Base-by-base conservation (phyloP, 2,888 invertebrate species). In the Parochlus steinenii region DNA sequence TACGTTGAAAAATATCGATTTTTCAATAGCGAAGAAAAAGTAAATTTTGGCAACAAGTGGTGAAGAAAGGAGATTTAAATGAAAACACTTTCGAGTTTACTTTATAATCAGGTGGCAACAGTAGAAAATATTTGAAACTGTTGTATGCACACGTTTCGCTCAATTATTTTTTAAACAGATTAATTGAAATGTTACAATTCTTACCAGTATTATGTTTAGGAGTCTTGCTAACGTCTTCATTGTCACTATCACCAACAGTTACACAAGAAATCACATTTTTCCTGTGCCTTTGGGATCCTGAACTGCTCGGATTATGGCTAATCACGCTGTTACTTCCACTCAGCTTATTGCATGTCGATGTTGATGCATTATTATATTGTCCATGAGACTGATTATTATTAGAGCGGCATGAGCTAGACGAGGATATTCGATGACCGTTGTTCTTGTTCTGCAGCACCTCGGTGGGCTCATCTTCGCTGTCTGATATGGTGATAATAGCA, bases 401-500 rank as follows among this genome's bases (percentile, higher is more conserved):
- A 12, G 14, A 18, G 24, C 28, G 26, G 12, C 33, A 8, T 37
- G 29, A 14, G 11, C 37, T 36, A 33, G 31, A 35, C 39, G 40
- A 15, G 32, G 23, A 26, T 41, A 24, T 30, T 38, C 23, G 26
- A 12, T 29, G 22, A 12, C 23, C 14, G 20, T 8, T 36, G 19
- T 15, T 37, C 25, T 12, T 25, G 23, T 17, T 35, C 30, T 27
- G 36, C 17, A 47, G 47, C n/a, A 47, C 41, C 38, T 12, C 17
- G 10, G 31, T 24, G 6, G 58, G 64, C 49, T 93, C 92, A 52
- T 92, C 92, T 53, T 92, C 92, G 47, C 89, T 90, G 55, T 93
- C 93, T 12, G 85, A 86, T 49, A 90, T 89, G 26, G 92, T 93
- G 51, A 95, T 93, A 46, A 93, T 89, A 38, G 90, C 87, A 28